phyloP scores from a whole-genome alignment of 2,888 invertebrate species.

The Melipona bicolor region DNA sequence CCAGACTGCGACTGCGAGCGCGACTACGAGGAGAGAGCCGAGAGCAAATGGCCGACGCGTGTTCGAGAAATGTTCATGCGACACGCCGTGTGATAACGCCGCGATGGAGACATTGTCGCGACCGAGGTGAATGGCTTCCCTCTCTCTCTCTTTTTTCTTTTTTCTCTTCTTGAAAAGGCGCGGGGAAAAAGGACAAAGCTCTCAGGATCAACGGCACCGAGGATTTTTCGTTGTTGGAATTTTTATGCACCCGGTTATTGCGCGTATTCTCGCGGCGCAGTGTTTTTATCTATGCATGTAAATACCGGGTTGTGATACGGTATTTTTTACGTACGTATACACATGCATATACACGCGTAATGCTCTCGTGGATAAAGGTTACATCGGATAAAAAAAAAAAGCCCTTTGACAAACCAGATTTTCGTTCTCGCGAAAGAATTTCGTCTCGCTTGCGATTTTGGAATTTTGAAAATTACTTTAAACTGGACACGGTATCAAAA shows the following conservation, averaged over 20 bases:
- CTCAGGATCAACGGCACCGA: neutral
- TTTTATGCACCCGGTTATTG: neutral
- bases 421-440: neutral
- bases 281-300: neutral
- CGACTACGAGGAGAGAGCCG: neutral
- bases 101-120: constrained; percentile 14
- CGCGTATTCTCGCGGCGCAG: neutral
- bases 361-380: neutral
- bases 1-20: neutral
- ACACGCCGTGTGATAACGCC: constrained; percentile 25
- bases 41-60: constrained; percentile 40
- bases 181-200: neutral
- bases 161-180: neutral
- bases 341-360: neutral
- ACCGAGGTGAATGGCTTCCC: neutral
- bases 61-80: constrained; percentile 26
- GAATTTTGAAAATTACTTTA: neutral
- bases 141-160: neutral
- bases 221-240: constrained; percentile 5
- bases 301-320: neutral
- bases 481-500: neutral
- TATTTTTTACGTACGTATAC: neutral
- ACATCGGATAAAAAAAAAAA: neutral
- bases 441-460: neutral
- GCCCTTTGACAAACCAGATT: neutral